phyloP scores from a whole-genome alignment of 2,888 invertebrate species.

The Halictus quadricinctus region DNA sequence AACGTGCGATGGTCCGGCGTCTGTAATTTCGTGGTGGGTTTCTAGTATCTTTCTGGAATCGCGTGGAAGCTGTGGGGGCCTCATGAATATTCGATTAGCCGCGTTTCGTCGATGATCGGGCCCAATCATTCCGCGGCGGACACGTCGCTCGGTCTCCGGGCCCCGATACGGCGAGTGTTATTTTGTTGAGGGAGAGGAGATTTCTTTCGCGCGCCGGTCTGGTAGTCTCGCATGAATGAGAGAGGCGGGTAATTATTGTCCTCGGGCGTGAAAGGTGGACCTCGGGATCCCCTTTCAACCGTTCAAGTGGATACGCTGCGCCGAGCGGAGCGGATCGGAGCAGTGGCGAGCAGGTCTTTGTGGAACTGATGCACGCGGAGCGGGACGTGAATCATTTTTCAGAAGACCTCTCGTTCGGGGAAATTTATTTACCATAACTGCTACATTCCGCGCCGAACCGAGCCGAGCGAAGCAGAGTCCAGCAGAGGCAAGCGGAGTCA shows the following conservation, averaged over 20 bases:
- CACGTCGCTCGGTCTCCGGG: neutral
- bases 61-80: neutral
- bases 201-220: constrained; percentile 23
- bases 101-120: constrained; percentile 40
- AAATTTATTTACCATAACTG: constrained; percentile 43
- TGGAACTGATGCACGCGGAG: constrained; percentile 34
- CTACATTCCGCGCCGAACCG: too few species aligned
- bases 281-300: constrained; percentile 56
- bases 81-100: constrained; percentile 48
- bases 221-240: constrained; percentile 45
- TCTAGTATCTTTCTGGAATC: constrained; percentile 2
- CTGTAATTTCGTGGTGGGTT: constrained; percentile 13
- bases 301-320: constrained; percentile 52
- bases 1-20: neutral
- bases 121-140: constrained; percentile 31
- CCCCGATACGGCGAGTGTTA: constrained; percentile 40
- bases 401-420: constrained; percentile 32
- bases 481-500: too few species aligned
- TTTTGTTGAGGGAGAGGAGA: constrained; percentile 42
- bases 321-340: neutral
- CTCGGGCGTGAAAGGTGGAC: constrained; percentile 63
- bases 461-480: too few species aligned
- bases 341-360: constrained; percentile 19
- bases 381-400: constrained; percentile 55
- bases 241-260: constrained; percentile 58